A percentile compares a stretch with the other conserved stretches of the same genome.
Conservation (phyloP, 2,797 vertebrate genomes). For the Girardinus metallicus region DNA sequence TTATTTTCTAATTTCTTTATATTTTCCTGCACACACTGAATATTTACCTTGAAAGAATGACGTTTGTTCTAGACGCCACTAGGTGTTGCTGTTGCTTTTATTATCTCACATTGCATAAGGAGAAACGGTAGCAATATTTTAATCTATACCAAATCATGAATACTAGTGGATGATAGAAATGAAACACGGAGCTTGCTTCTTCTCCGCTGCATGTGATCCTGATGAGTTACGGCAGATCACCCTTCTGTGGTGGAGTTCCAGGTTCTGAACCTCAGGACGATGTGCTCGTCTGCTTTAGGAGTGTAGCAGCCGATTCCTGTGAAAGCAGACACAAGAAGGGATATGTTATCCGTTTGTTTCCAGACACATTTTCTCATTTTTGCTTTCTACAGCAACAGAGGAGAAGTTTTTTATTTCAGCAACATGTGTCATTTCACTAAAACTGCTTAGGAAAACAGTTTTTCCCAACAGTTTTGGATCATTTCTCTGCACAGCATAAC, state of each 20-base stretch:
- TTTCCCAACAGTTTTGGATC: conserved; percentile 6
- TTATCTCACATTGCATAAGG: conserved; percentile 9
- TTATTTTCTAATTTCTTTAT: neutral
- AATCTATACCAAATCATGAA: neutral
- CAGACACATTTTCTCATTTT: neutral
- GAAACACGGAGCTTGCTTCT: neutral
- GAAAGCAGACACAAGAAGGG: neutral
- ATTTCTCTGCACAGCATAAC: conserved; percentile 19
- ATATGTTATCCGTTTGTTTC: neutral
- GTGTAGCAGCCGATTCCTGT: conserved; percentile 74
- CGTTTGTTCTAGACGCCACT: conserved; percentile 27
- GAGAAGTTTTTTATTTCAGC: neutral
- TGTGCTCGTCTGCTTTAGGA: conserved; percentile 61
- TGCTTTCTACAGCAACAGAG: neutral
- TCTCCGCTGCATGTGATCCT: neutral
- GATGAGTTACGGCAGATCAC: neutral
- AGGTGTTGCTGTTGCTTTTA: conserved; percentile 52
- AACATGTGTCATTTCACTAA: neutral
- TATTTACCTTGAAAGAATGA: neutral
- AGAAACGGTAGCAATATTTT: neutral
- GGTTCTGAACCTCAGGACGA: conserved; percentile 70
- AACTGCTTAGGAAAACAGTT: neutral
- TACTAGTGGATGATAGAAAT: neutral
- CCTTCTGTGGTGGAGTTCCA: conserved; percentile 36
- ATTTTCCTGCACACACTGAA: neutral